Base-by-base conservation (phyloP, 2,888 invertebrate genomes). In the Andrena chrysosceles region DNA sequence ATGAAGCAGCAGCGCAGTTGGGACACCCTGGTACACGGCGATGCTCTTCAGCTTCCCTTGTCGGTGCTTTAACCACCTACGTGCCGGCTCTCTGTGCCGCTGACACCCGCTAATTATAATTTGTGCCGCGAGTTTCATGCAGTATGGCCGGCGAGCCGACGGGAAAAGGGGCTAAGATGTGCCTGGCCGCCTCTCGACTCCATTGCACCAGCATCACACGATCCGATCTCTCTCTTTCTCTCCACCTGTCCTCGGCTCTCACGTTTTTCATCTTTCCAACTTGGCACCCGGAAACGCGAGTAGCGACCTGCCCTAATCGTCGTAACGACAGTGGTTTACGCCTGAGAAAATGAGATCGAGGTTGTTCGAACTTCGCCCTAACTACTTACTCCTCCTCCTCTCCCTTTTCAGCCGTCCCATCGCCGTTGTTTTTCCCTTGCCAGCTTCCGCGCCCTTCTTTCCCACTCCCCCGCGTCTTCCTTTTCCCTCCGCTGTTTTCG, bases 31-130 rank as follows among this genome's bases (percentile, higher is more conserved):
- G 20, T 2, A 6, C 59, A 16, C n/a, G 62, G 8, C n/a, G 66
- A 16, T 10, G 66, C 63, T 63, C 54, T 54, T 59, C 77, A 59
- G 31, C 23, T 35, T 77, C 75, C 72, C 63, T 66, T 54, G 77
- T 67, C 77, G 82, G 80, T 56, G 56, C 84, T 87, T 80, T 77
- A 84, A 77, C 77, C 71, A 81, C 72, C 84, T 83, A 88, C 86
- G 77, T 80, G 84, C 72, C 70, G 67, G 64, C 72, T 79, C 79
- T 83, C 80, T 79, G 87, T 87, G 67, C 69, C 85, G 84, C 84
- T 77, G 89, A 83, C 86, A 81, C 73, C 77, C 77, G 75, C 85
- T 90, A 90, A 90, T 90, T 90, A 87, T 87, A 89, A 90, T 90
- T 89, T 87, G 84, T 83, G 85, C 71, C 83, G 85, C 60, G 84